phyloP scores from a whole-genome alignment of 2,113 vertebrate species.

The Megaceryle maxima region DNA sequence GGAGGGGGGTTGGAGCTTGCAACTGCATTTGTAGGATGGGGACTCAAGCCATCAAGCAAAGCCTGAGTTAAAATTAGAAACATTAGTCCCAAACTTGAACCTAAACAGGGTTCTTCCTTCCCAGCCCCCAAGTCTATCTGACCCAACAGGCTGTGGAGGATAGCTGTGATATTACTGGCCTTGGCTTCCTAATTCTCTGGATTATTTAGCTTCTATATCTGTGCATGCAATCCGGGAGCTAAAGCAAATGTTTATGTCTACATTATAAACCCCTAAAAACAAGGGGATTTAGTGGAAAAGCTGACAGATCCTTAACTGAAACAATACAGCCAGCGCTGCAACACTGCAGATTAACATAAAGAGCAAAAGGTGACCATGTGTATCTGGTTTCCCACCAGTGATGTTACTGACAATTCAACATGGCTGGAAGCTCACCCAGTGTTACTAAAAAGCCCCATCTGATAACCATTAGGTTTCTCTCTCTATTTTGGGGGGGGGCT shows the following conservation, averaged over 20 bases:
- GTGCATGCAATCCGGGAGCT: constrained; percentile 26
- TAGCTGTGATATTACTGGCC: not conserved
- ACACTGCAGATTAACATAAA: not conserved
- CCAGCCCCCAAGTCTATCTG: not conserved
- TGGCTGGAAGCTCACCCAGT: not conserved
- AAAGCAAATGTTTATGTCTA: constrained; percentile 65
- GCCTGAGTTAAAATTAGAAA: not conserved
- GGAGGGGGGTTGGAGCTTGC: not conserved
- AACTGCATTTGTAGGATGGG: not conserved
- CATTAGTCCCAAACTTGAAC: not conserved
- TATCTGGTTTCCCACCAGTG: not conserved
- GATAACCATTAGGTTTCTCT: not conserved
- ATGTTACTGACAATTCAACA: not conserved
- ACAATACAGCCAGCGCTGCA: not conserved
- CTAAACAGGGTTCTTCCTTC: not conserved
- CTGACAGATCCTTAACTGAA: constrained; percentile 42
- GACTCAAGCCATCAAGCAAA: not conserved
- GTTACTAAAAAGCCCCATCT: not conserved
- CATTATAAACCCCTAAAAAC: constrained; percentile 62
- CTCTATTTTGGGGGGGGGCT: not conserved
- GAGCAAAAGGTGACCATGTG: not conserved
- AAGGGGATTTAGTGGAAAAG: constrained; percentile 58
- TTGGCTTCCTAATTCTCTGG: constrained; percentile 22
- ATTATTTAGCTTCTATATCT: constrained; percentile 50
- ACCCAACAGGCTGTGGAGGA: not conserved